These are phyloP conservation scores for Corythaeola cristata DNA, from an alignment of 2,113 vertebrate genomes.

Conservation along the genomic window DNA sequence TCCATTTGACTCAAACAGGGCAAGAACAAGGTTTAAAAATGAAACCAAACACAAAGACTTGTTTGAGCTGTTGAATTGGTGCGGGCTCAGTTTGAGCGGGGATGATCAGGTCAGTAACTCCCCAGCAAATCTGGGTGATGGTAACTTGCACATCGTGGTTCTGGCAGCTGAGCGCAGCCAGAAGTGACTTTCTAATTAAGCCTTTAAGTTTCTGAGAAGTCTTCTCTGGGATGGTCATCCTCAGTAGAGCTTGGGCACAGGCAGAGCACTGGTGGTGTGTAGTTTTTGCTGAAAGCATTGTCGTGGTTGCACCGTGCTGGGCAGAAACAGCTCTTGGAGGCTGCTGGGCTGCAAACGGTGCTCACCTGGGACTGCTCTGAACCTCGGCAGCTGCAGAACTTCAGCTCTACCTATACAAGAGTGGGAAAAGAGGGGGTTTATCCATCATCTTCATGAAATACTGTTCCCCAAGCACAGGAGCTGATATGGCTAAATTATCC, in stretches of 20 bases:
- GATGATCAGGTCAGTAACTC: not conserved
- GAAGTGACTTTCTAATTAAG: not conserved
- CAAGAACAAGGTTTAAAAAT: too few species aligned
- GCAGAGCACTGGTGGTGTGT: not conserved
- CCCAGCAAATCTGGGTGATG: not conserved
- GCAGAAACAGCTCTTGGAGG: not conserved
- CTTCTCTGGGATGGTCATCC: not conserved
- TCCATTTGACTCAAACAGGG: too few species aligned
- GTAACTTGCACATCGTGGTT: not conserved
- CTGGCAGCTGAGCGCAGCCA: not conserved
- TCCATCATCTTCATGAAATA: not conserved
- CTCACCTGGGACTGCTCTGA: not conserved
- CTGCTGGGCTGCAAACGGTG: not conserved
- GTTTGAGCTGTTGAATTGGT: not conserved
- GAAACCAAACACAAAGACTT: not conserved
- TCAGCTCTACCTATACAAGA: not conserved
- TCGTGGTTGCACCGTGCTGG: rapidly evolving
- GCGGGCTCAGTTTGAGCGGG: not conserved
- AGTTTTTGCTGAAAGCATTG: rapidly evolving
- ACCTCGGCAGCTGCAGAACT: not conserved
- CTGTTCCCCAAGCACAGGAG: not conserved
- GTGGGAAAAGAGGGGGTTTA: not conserved
- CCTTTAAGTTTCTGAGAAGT: not conserved
- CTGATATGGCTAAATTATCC: not conserved
- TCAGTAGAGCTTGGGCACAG: not conserved